A percentile compares a stretch with the other conserved stretches of the same genome.
phyloP scores from a whole-genome alignment of 2,888 invertebrate species.

The Pseudococcus jackbeardsleyi region DNA sequence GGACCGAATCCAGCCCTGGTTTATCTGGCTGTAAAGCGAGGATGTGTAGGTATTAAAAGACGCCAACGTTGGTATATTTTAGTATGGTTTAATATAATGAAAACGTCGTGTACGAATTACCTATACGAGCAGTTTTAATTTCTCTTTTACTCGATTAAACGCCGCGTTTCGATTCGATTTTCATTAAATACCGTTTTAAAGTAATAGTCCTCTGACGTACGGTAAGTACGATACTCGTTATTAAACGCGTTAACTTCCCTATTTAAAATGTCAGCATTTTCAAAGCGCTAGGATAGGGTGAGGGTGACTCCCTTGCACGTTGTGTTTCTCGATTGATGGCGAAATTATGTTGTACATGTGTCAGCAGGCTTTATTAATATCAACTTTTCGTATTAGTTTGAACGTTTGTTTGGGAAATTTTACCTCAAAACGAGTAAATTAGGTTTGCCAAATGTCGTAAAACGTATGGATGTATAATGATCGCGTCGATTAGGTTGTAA shows the following conservation, averaged over 20 bases:
- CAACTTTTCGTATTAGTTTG: conserved; percentile 33
- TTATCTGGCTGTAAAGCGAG: neutral
- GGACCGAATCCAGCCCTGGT: neutral
- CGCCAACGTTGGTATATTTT: neutral
- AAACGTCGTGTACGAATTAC: neutral
- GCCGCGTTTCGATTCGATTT: conserved; percentile 23
- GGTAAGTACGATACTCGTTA: neutral
- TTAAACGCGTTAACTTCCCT: conserved; percentile 20
- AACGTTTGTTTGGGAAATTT: conserved; percentile 20
- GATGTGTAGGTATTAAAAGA: neutral
- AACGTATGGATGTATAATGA: neutral
- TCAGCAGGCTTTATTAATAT: conserved; percentile 27
- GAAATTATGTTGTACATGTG: conserved; percentile 18
- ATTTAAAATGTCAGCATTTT: conserved; percentile 1
- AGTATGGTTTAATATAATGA: neutral
- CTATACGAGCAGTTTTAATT: neutral
- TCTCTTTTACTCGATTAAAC: neutral
- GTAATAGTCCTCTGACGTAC: neutral
- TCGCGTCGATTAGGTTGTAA: conserved; percentile 10
- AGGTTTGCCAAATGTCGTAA: conserved; percentile 23
- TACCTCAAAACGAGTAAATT: neutral
- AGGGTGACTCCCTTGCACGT: neutral
- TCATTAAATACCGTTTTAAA: neutral
- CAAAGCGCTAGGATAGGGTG: neutral
- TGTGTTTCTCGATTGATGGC: neutral